Evolutionary conservation across 2,113 vertebrate species (phyloP).

Genomic region (Parus major): DNA sequence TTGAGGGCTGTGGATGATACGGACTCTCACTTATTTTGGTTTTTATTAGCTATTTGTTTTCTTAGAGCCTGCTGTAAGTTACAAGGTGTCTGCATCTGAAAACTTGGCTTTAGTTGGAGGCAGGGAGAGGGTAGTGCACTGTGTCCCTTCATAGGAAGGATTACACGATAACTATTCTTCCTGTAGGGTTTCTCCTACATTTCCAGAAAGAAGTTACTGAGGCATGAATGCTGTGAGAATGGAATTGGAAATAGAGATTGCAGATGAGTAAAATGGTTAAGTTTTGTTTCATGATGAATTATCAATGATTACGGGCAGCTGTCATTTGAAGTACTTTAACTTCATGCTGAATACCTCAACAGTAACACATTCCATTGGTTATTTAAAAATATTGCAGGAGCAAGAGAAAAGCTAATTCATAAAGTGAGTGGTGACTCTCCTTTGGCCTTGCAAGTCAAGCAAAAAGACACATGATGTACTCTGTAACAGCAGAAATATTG

Average conservation of each 20-base stretch:
- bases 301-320: neutral
- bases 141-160: neutral
- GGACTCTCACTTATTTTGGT: neutral
- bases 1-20: neutral
- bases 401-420: neutral
- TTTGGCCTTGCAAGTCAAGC: neutral
- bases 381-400: neutral
- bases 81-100: neutral
- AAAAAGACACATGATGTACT: neutral
- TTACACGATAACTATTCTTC: neutral
- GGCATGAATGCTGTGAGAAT: neutral
- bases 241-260: neutral
- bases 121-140: accelerated
- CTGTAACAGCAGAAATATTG: neutral
- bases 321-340: neutral
- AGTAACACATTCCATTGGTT: neutral
- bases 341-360: neutral
- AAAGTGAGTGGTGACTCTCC: neutral
- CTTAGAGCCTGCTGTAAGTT: neutral
- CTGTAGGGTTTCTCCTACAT: neutral
- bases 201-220: neutral
- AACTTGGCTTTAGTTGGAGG: neutral
- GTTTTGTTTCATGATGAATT: neutral
- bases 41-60: neutral
- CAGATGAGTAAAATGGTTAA: neutral